A percentile compares a stretch with the other conserved stretches of the same genome.
Evolutionary conservation across 1,140 invertebrate genomes (phyloP).

Genomic region (Drosophila mayri): DNA sequence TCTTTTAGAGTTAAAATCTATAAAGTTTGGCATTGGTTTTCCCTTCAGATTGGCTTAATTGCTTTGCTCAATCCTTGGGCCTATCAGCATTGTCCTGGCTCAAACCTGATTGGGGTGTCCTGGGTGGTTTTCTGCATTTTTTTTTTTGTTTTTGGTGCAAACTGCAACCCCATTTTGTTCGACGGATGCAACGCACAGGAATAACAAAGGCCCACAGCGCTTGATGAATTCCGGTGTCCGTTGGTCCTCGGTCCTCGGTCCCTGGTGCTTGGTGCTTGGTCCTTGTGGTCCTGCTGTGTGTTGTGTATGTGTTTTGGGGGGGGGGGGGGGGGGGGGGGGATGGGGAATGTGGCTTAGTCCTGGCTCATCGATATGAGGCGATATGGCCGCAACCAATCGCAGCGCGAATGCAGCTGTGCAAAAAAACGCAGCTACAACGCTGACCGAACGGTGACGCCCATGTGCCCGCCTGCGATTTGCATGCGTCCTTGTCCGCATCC

Average conservation of each 20-base stretch:
- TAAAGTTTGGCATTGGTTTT: background rate
- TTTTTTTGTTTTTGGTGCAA: conserved; percentile 15
- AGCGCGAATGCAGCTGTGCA: conserved; percentile 74
- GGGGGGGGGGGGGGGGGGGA: background rate
- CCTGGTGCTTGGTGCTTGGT: conserved; percentile 5
- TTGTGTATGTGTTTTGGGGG: background rate
- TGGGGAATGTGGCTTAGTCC: background rate
- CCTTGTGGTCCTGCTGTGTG: conserved; percentile 4
- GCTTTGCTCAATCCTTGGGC: conserved; percentile 7
- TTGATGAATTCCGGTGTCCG: conserved; percentile 40
- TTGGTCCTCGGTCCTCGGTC: background rate
- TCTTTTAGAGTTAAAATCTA: background rate
- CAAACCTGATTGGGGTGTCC: conserved; percentile 19
- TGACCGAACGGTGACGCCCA: conserved; percentile 66
- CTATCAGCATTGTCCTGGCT: conserved; percentile 21
- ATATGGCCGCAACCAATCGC: conserved; percentile 71
- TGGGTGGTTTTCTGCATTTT: conserved; percentile 5
- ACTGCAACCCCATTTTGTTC: conserved; percentile 33
- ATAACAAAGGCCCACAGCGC: conserved; percentile 42
- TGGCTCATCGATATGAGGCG: conserved; percentile 64
- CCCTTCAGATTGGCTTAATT: background rate
- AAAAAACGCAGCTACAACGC: conserved; percentile 72
- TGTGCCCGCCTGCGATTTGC: conserved; percentile 71
- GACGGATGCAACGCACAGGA: conserved; percentile 28
- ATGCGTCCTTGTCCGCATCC: conserved; percentile 50